These are phyloP conservation scores for Pocillopora verrucosa DNA, from an alignment of 64 coral and sea anemone species.

Conservation along the genomic window DNA sequence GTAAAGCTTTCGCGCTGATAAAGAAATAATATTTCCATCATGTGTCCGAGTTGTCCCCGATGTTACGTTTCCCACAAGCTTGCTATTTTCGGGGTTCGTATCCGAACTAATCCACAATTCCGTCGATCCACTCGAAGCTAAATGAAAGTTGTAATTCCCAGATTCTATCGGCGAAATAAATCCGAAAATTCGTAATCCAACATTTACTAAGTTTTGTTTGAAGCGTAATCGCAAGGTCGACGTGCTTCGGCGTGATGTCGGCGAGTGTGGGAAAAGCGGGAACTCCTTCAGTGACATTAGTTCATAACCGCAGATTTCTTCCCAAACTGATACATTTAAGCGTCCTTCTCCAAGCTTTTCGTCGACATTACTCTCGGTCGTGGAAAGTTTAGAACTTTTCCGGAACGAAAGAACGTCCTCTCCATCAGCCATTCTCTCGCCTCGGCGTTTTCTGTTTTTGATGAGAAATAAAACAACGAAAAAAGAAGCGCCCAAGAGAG, in stretches of 20 bases:
- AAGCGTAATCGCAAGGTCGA: constrained; percentile 37
- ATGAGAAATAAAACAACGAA: not conserved
- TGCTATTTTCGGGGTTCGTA: constrained; percentile 19
- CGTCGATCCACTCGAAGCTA: constrained; percentile 49
- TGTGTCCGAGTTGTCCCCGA: no score
- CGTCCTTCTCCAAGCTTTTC: not conserved
- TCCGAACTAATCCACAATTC: constrained; percentile 49
- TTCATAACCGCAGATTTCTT: constrained; percentile 44
- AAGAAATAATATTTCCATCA: not conserved
- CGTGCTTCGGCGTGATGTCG: constrained; percentile 26
- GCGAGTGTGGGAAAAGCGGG: constrained; percentile 61
- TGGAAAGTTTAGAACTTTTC: not conserved
- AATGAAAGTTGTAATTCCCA: constrained; percentile 1
- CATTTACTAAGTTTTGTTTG: not conserved
- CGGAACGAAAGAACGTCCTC: not conserved
- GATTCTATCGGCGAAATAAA: not conserved
- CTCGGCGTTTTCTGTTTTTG: not conserved
- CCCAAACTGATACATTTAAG: constrained; percentile 52
- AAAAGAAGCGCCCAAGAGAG: not conserved
- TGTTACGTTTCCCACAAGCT: constrained; percentile 9
- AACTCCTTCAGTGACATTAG: constrained; percentile 49
- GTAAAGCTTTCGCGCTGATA: not conserved
- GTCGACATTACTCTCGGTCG: not conserved
- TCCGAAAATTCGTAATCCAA: constrained; percentile 56
- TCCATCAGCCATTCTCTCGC: not conserved